phyloP scores from a whole-genome alignment of 2,888 invertebrate genomes.

The Asteroscopus sphinx region DNA sequence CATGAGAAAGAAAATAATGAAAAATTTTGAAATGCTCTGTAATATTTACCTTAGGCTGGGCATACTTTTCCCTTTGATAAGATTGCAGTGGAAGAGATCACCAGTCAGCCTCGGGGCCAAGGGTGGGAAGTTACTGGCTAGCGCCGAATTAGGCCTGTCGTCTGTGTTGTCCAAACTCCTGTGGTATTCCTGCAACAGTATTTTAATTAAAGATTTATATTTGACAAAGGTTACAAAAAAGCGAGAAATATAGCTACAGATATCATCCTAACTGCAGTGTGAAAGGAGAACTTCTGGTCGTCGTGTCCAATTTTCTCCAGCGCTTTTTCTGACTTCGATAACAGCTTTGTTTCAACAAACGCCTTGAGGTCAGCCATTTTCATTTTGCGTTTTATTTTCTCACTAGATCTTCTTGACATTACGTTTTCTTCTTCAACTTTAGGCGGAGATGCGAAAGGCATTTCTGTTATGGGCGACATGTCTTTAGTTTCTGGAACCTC shows the following conservation, averaged over 20 bases:
- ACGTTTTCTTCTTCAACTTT: slow-evolving; percentile 80
- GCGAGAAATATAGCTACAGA: slow-evolving; percentile 85
- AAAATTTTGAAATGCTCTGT: slow-evolving; percentile 12
- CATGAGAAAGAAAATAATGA: slow-evolving; percentile 42
- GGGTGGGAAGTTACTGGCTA: slow-evolving; percentile 91
- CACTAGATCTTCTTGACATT: slow-evolving; percentile 92
- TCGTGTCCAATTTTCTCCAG: slow-evolving; percentile 96
- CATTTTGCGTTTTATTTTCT: slow-evolving; percentile 95
- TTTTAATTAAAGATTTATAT: slow-evolving; percentile 16
- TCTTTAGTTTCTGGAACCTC: slow-evolving; percentile 94
- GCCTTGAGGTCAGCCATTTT: slow-evolving; percentile 97
- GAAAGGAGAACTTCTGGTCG: slow-evolving; percentile 90
- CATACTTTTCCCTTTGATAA: slow-evolving; percentile 98
- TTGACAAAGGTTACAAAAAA: slow-evolving; percentile 32
- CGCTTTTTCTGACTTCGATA: slow-evolving; percentile 97
- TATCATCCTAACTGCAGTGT: slow-evolving; percentile 91
- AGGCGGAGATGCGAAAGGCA: slow-evolving; percentile 71
- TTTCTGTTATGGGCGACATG: slow-evolving; percentile 91
- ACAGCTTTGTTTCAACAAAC: slow-evolving; percentile 96
- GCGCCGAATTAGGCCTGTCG: slow-evolving; percentile 92
- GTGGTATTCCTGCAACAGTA: slow-evolving; percentile 92
- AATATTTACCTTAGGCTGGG: slow-evolving; percentile 96
- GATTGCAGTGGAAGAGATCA: slow-evolving; percentile 90
- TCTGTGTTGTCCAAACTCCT: slow-evolving; percentile 95
- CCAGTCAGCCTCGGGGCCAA: slow-evolving; percentile 87